Base-by-base conservation (phyloP, 2,888 invertebrate species). In the Enchytraeus crypticus region DNA sequence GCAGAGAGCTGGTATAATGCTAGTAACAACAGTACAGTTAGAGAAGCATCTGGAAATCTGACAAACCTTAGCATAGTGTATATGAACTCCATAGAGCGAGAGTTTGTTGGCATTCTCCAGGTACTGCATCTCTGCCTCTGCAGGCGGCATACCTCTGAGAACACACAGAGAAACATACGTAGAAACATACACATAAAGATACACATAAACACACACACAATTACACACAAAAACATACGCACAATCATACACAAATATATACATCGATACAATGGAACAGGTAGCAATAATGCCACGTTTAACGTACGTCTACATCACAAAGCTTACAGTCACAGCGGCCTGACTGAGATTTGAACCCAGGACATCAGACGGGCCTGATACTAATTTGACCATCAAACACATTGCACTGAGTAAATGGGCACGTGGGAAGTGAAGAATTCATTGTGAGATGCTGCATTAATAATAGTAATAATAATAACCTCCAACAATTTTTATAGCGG, bases 31-130 rank as follows among this genome's bases (percentile, higher is more conserved):
- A 14, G 43, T 14, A 14, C 43, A 43, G 43, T 43, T 18, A 43
- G n/a, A n/a, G n/a, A n/a, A n/a, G n/a, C n/a, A n/a, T n/a, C n/a
- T n/a, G n/a, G n/a, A n/a, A n/a, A n/a, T n/a, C n/a, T n/a, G n/a
- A n/a, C n/a, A n/a, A 54, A 63, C 65, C 62, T 61, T 92, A 32
- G 95, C 97, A 32, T 90, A 89, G 81, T 97, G 97, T 65, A 97
- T 83, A 80, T 96, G 95, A 8, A 98, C 93, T 29, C 98, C 98
- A 79, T 98, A 98, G 92, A 98, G 93, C 51, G 96, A 92, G 77
- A 99, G 82, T 81, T 96, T 96, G 81, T 96, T 96, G 58, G 96
- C 96, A 82, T 95, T 96, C 81, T 98, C 96, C 75, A 98, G 82
- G 81, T 96, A 98, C 80, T 93, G 89, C 64, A 93, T 82, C 79